These are phyloP conservation scores for Myoxocephalus aenaeus DNA, from an alignment of 2,797 vertebrate genomes.

Conservation along the genomic window DNA sequence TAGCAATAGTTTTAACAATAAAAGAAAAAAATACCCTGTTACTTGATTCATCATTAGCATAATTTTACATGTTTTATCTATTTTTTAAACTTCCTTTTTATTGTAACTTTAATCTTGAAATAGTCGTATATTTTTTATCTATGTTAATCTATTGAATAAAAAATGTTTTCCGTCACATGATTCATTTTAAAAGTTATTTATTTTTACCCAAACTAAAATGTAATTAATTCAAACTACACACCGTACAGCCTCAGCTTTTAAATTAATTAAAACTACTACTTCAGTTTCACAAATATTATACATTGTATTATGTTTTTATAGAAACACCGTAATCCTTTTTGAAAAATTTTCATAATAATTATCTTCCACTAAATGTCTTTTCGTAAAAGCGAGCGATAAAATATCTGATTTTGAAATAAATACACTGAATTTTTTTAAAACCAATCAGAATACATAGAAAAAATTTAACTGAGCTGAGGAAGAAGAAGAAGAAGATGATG, in stretches of 20 bases:
- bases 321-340: background rate
- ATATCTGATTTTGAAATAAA: background rate
- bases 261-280: background rate
- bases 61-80: background rate
- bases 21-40: background rate
- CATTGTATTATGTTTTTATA: background rate
- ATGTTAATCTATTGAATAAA: background rate
- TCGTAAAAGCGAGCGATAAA: background rate
- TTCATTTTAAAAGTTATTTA: background rate
- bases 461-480: conserved; percentile 7
- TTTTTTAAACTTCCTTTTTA: background rate
- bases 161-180: background rate
- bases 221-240: background rate
- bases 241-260: background rate
- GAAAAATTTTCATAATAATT: background rate
- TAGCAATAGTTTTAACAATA: background rate
- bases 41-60: background rate
- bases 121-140: background rate
- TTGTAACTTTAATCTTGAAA: background rate
- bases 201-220: background rate
- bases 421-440: background rate
- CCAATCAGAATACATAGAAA: background rate
- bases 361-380: background rate
- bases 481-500: background rate
- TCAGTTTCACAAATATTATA: background rate